These are phyloP conservation scores for Hemithea aestivaria DNA, from an alignment of 2,888 invertebrate genomes.

Conservation along the genomic window DNA sequence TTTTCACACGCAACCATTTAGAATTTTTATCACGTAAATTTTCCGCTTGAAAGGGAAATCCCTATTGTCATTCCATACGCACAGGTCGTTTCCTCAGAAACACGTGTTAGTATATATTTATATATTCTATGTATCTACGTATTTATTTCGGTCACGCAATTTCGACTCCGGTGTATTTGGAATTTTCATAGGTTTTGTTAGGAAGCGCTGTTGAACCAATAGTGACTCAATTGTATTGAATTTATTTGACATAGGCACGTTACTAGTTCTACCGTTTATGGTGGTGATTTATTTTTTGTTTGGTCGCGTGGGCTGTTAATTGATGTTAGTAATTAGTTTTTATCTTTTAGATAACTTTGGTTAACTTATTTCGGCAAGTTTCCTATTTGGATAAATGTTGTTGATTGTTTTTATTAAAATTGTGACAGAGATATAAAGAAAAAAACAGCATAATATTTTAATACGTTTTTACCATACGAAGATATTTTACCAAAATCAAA, in stretches of 20 bases:
- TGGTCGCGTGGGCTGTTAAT: slow-evolving; percentile 17
- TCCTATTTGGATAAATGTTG: background rate
- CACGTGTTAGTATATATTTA: slow-evolving; percentile 69
- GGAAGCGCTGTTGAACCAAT: slow-evolving; percentile 40
- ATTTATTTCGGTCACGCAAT: slow-evolving; percentile 75
- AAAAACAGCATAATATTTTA: too few relatives aligned
- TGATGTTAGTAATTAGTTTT: slow-evolving; percentile 8
- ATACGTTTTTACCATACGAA: too few relatives aligned
- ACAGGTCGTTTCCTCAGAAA: slow-evolving; percentile 68
- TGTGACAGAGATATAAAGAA: too few relatives aligned
- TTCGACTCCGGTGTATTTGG: slow-evolving; percentile 51
- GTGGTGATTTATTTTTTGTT: slow-evolving; percentile 40
- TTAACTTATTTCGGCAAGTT: slow-evolving; percentile 3
- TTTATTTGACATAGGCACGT: slow-evolving; percentile 56
- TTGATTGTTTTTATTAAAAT: too few relatives aligned
- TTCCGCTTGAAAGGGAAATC: slow-evolving; percentile 77
- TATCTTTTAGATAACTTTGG: slow-evolving; percentile 4
- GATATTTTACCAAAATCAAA: too few relatives aligned
- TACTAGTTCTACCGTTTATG: slow-evolving; percentile 36
- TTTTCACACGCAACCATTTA: slow-evolving; percentile 74
- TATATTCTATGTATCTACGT: slow-evolving; percentile 51
- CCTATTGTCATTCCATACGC: slow-evolving; percentile 71
- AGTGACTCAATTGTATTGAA: slow-evolving; percentile 52
- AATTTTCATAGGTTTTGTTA: slow-evolving; percentile 47
- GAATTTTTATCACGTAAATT: slow-evolving; percentile 78